A percentile compares a stretch with the other conserved stretches of the same genome.
Conservation (phyloP, 2,888 invertebrate genomes). For the Trimorus sp. region DNA sequence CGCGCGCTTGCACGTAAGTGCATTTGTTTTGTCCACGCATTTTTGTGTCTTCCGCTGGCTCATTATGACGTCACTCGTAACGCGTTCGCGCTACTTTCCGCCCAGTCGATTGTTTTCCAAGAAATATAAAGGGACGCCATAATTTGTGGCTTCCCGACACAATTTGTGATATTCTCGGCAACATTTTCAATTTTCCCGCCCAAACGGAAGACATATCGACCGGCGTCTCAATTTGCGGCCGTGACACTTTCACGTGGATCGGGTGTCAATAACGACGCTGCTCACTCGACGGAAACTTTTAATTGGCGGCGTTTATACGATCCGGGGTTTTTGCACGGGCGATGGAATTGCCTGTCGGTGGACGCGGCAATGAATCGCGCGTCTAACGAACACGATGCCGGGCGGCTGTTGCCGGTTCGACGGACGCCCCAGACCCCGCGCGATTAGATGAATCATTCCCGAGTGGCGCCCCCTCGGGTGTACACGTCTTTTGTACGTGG, state of each 20-base stretch:
- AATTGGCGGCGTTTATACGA: slow-evolving; percentile 54
- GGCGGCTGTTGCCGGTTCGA: not conserved
- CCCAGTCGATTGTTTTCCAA: not conserved
- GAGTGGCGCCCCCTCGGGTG: slow-evolving; percentile 54
- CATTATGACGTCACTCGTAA: slow-evolving; percentile 70
- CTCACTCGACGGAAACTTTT: slow-evolving; percentile 56
- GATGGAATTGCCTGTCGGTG: slow-evolving; percentile 1
- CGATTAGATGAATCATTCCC: slow-evolving; percentile 63
- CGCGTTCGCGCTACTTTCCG: slow-evolving; percentile 47
- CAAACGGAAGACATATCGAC: too few species aligned
- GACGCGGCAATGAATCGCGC: slow-evolving; percentile 28
- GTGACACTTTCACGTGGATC: slow-evolving; percentile 37
- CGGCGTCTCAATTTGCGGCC: not conserved
- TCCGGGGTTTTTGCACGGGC: slow-evolving; percentile 5
- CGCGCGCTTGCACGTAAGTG: slow-evolving; percentile 55
- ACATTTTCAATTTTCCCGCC: not conserved
- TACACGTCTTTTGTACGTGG: slow-evolving; percentile 53
- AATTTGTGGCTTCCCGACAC: not conserved
- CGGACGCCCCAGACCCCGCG: not conserved
- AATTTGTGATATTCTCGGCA: not conserved
- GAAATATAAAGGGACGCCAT: too few species aligned
- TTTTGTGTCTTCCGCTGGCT: slow-evolving; percentile 64
- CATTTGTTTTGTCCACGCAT: slow-evolving; percentile 58
- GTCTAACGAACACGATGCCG: slow-evolving; percentile 33
- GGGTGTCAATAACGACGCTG: slow-evolving; percentile 46